These are phyloP conservation scores for Drosophila ustulata DNA, from an alignment of 2,888 invertebrate species.

Conservation along the genomic window DNA sequence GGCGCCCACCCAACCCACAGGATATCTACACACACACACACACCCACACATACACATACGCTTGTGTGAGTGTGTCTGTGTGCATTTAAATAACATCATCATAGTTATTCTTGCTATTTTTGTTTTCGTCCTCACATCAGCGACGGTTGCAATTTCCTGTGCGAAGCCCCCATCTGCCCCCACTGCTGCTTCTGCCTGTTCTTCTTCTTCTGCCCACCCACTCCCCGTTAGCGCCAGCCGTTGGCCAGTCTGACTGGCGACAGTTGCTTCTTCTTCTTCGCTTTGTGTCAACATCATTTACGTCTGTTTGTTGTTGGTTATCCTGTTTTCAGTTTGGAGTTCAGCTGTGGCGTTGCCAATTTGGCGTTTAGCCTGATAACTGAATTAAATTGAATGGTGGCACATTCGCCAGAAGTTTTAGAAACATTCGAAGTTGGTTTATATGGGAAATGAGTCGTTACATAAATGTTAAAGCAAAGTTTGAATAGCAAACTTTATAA, in stretches of 20 bases:
- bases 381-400: slow-evolving; percentile 3
- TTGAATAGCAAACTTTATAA: background rate
- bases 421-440: no score
- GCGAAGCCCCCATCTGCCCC: slow-evolving; percentile 8
- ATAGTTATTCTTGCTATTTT: slow-evolving; percentile 56
- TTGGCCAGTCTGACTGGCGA: slow-evolving; percentile 77
- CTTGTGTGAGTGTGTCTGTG: slow-evolving; percentile 1
- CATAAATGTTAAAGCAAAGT: background rate
- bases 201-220: background rate
- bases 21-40: slow-evolving; percentile 1
- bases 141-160: slow-evolving; percentile 73
- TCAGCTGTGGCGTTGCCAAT: slow-evolving; percentile 41
- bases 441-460: no score
- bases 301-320: slow-evolving; percentile 45
- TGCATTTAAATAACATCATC: slow-evolving; percentile 44
- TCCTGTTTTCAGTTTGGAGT: slow-evolving; percentile 32
- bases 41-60: background rate
- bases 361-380: background rate
- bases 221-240: slow-evolving; percentile 62
- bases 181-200: background rate
- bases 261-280: slow-evolving; percentile 36
- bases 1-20: slow-evolving; percentile 47
- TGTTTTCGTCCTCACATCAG: slow-evolving; percentile 53
- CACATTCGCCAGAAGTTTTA: no score
- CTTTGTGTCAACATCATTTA: slow-evolving; percentile 61